Base-by-base conservation (phyloP, 2,113 vertebrate species). In the Rynchops niger region DNA sequence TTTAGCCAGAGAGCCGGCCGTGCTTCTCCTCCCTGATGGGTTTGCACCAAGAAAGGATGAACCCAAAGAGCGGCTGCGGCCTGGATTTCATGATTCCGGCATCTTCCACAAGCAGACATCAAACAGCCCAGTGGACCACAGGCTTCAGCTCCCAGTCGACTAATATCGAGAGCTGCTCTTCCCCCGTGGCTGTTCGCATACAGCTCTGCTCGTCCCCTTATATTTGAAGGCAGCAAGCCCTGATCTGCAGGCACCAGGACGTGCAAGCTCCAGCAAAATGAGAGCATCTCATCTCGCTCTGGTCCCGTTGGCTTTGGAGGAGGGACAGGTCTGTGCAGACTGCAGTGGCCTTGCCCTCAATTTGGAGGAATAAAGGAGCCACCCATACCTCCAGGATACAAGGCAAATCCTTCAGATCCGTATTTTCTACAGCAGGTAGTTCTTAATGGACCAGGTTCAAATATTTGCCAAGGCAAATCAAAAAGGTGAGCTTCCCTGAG, bases 161-260 rank as follows among this genome's bases (percentile, higher is more conserved):
- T 12, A 9, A 10, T 29, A 14, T 1, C 3, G 5, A 55, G 62
- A 55, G 40, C 65, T 26, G 52, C 29, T 36, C 50, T 52, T 71
- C 56, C 38, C 45, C 63, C 0, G 0, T 8, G 23, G 42, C n/a
- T 43, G 4, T 4, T 34, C 1, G 3, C 49, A 4, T 18, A 3
- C 30, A 20, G 61, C 45, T 49, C 69, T 27, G 34, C 36, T 42
- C 7, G 10, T 6, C 52, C 23, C 26, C 65, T 32, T 43, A 4
- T 7, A 17, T 40, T 6, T 36, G 43, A 29, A 70, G 34, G 45
- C 25, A 63, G 26, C 40, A 45, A 59, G 30, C 12, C 42, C 40
- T 25, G 47, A 34, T 15, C 62, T 16, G 49, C 52, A 71, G 50
- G 30, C 12, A 27, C 21, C 22, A 2, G 25, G 58, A 42, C 26